These are phyloP conservation scores for Tiliacea citrago DNA, from an alignment of 2,888 invertebrate species.

Conservation along the genomic window DNA sequence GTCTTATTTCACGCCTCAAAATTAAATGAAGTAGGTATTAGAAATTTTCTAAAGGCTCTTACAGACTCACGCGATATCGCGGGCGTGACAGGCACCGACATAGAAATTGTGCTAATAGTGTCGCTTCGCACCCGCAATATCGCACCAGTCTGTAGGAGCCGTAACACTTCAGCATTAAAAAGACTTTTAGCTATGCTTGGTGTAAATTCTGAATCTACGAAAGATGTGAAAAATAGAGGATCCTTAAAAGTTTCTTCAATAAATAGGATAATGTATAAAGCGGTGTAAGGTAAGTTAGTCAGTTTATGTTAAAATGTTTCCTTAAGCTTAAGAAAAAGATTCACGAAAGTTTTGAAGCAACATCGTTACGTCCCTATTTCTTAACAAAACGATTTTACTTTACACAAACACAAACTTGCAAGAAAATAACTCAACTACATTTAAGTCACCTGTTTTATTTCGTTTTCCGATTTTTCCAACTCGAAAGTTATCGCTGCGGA, in stretches of 20 bases:
- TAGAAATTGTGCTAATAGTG: no score
- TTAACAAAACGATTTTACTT: constrained; percentile 29
- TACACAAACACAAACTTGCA: constrained; percentile 35
- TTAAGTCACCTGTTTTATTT: constrained; percentile 64
- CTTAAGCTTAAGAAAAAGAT: constrained; percentile 19
- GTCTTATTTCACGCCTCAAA: background rate
- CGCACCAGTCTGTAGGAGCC: no score
- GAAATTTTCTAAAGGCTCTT: no score
- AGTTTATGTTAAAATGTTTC: constrained; percentile 28
- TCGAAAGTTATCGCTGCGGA: constrained; percentile 67
- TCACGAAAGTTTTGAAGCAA: constrained; percentile 33
- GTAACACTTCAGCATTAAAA: background rate
- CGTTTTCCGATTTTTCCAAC: constrained; percentile 65
- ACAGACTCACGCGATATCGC: no score
- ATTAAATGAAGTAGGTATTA: background rate
- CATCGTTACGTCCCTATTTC: constrained; percentile 26
- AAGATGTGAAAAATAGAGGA: background rate
- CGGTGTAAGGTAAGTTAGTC: background rate
- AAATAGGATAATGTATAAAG: background rate
- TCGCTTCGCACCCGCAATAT: no score
- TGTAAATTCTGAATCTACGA: background rate
- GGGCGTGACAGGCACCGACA: no score
- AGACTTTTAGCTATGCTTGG: background rate
- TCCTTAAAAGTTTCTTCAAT: background rate
- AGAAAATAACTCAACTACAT: constrained; percentile 50